Base-by-base conservation (phyloP, 2,113 vertebrate species). In the Ciconia stormi region DNA sequence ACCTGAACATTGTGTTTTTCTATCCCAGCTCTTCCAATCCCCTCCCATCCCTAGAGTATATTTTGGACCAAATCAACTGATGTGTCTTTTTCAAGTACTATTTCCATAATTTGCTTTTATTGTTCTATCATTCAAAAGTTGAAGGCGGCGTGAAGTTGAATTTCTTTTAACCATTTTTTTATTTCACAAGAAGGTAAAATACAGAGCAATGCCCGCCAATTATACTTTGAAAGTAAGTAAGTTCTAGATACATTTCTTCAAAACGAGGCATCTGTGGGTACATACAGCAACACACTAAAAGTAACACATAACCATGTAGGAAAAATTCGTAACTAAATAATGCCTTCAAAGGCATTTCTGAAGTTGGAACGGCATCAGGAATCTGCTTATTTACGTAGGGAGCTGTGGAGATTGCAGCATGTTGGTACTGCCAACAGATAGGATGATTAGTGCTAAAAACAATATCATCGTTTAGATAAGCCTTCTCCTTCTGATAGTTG, bases 311-410 rank as follows among this genome's bases (percentile, higher is more conserved):
- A 74, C 78, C 38, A 90, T 34, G n/a, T 2, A 94, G 87, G 59
- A 88, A 95, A 96, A 97, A 92, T 74, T 86, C 59, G 70, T 82
- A 76, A 65, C 82, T 93, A 74, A 94, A 95, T 95, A 93, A 95
- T 81, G 86, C 82, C 92, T 97, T 97, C 97, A 97, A 95, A 98
- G 96, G 96, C 97, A 96, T 97, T 97, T 96, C 91, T 97, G 83
- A 61, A 92, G 66, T 88, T 98, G 98, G 97, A 98, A 97, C 93
- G 3, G 72, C 92, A 93, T 97, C 97, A 98, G 97, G 97, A 98
- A 98, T 98, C 96, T 97, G 94, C 95, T 96, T 97, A 97, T 98
- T 98, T 98, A 97, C 6, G 62, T 92, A 97, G 95, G 94, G 93
- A 97, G 92, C 97, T 87, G 94, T 77, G 94, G 97, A 97, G 92